A percentile compares a stretch with the other conserved stretches of the same genome.
Evolutionary conservation across 2,113 vertebrate species (phyloP).

Genomic region (Phainopepla nitens): DNA sequence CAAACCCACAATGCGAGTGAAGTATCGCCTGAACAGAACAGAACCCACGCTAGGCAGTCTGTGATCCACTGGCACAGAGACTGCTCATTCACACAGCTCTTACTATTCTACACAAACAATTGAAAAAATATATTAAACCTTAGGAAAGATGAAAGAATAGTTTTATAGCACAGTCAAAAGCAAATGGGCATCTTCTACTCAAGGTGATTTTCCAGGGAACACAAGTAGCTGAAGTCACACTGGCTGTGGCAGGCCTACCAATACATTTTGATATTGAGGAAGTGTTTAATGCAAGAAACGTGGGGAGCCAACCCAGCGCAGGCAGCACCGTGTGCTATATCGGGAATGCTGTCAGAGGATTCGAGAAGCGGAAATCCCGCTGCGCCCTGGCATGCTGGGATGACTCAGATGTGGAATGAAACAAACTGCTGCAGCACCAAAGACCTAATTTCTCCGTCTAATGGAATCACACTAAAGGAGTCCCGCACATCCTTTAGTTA

Average conservation of each 20-base stretch:
- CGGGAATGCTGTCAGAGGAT: not conserved
- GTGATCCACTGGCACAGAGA: not conserved
- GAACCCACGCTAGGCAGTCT: not conserved
- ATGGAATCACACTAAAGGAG: rapidly evolving
- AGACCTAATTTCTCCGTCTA: not conserved
- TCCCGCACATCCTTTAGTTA: not conserved
- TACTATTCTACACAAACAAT: not conserved
- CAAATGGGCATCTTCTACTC: not conserved
- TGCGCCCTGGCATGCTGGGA: not conserved
- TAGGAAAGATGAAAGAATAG: not conserved
- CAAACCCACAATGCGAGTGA: not conserved
- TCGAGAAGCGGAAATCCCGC: not conserved
- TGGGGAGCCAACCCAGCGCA: not conserved
- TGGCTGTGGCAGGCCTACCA: not conserved
- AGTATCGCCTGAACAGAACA: not conserved
- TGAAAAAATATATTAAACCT: not conserved
- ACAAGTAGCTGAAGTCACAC: not conserved
- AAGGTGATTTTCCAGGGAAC: not conserved
- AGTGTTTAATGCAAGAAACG: not conserved
- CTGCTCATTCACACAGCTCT: not conserved
- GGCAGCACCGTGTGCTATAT: rapidly evolving
- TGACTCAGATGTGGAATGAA: not conserved
- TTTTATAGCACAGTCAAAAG: not conserved
- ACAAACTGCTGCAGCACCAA: not conserved
- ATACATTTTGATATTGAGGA: not conserved